A percentile compares a stretch with the other conserved stretches of the same genome.
phyloP scores from a whole-genome alignment of 2,797 vertebrate species.

The Cyclura pinguis region DNA sequence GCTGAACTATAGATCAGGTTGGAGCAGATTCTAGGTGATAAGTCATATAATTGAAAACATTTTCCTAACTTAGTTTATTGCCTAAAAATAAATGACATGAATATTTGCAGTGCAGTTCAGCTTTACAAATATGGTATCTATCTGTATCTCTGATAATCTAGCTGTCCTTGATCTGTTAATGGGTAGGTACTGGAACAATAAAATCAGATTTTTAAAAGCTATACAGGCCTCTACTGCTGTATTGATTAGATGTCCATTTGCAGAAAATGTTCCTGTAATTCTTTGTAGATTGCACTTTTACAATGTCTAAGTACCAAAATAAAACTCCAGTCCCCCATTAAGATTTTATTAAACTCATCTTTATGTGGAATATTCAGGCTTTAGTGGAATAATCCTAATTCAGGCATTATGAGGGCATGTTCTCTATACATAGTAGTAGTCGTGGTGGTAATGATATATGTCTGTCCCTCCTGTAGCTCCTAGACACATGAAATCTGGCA shows the following conservation, averaged over 20 bases:
- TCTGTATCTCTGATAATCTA: background rate
- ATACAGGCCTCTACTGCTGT: conserved; percentile 14
- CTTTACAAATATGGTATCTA: background rate
- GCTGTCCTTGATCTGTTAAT: background rate
- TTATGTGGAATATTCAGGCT: background rate
- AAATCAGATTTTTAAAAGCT: conserved; percentile 2
- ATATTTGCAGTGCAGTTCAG: background rate
- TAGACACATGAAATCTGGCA: background rate
- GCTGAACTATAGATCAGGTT: background rate
- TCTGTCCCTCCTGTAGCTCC: background rate
- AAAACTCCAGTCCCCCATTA: background rate
- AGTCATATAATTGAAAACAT: background rate
- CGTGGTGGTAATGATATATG: too few species aligned
- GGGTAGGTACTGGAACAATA: background rate
- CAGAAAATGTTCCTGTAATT: conserved; percentile 8
- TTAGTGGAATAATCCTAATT: too few species aligned
- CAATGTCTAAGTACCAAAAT: conserved; percentile 20
- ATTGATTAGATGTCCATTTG: conserved; percentile 45
- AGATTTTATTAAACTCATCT: conserved; percentile 19
- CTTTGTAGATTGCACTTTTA: conserved; percentile 32
- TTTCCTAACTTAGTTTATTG: background rate
- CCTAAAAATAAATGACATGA: background rate
- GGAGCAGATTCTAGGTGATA: background rate
- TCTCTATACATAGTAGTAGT: too few species aligned
- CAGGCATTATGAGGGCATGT: too few species aligned